Base-by-base conservation (phyloP, 2,797 vertebrate species). In the Enteromius argenteus region DNA sequence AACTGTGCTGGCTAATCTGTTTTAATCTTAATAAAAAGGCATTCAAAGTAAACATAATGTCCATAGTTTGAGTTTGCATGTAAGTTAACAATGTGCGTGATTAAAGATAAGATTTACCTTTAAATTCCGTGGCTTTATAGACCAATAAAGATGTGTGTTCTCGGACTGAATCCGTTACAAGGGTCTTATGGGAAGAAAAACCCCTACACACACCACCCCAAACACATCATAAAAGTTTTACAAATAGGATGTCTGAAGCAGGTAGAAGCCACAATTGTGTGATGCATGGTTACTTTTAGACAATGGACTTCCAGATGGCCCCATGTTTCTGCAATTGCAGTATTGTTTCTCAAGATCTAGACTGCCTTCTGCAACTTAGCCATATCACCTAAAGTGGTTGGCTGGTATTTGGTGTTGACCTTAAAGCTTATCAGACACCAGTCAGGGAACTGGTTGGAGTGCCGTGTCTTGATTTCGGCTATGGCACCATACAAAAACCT, bases 291-390 rank as follows among this genome's bases (percentile, higher is more conserved):
- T 53, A 8, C 7, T 53, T 53, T 53, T 8, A 53, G 11, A 53
- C 8, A 21, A 11, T 53, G 19, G 49, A 53, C 1, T 84, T 94
- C 93, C 85, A 94, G 91, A 69, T 91, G 91, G 89, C 49, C 42
- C 79, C 84, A 85, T 3, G 64, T 93, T 91, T 0, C 92, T 89
- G 46, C 91, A 93, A 53, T 80, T 42, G 64, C 78, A 8, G 78
- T 86, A 2, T 68, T 86, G 90, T 95, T 94, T 86, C 93, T 95
- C 89, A 95, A 88, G 93, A 95, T 94, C 84, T 94, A 95, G 83
- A 95, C 94, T 1, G 94, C 93, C 0, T 93, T 85, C 90, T 93
- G 93, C 80, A 95, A 92, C 89, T 94, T 95, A 86, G 92, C 94
- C 89, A 94, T 89, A 87, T 95, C 93, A 0, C 93, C 93, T 6